These are phyloP conservation scores for Rugalucina vietnamica DNA, from an alignment of 2,888 invertebrate genomes.

Conservation along the genomic window DNA sequence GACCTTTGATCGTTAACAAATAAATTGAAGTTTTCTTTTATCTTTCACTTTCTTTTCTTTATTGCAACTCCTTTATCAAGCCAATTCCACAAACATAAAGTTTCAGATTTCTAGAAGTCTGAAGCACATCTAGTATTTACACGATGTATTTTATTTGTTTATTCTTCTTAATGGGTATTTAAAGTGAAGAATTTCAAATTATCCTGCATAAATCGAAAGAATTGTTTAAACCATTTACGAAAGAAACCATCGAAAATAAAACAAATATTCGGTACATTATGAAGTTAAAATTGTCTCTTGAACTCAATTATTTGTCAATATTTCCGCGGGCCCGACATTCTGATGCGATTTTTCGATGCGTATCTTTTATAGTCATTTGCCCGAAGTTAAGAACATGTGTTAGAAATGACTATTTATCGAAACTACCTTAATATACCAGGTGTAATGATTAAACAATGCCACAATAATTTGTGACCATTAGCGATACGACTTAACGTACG, in stretches of 20 bases:
- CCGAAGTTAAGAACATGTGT: conserved; percentile 8
- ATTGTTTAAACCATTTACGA: too few species aligned
- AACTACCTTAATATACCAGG: background rate
- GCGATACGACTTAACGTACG: background rate
- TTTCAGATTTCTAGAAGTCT: too few species aligned
- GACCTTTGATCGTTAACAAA: too few species aligned
- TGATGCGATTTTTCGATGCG: background rate
- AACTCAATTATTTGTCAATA: background rate
- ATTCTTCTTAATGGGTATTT: too few species aligned
- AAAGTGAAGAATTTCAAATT: too few species aligned
- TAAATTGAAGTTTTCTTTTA: too few species aligned
- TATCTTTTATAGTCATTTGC: conserved; percentile 6
- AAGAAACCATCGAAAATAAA: background rate
- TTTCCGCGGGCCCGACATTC: background rate
- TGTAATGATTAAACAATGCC: conserved; percentile 6
- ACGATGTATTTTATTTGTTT: too few species aligned
- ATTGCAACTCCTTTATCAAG: too few species aligned
- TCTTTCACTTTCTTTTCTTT: too few species aligned
- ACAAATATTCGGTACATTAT: background rate
- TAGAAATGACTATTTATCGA: conserved; percentile 37
- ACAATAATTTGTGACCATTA: background rate
- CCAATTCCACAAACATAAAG: too few species aligned
- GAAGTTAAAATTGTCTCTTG: background rate
- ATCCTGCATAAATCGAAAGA: too few species aligned
- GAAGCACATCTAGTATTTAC: too few species aligned